Evolutionary conservation across 2,113 vertebrate genomes (phyloP).

Genomic region (Ptilonorhynchus violaceus): DNA sequence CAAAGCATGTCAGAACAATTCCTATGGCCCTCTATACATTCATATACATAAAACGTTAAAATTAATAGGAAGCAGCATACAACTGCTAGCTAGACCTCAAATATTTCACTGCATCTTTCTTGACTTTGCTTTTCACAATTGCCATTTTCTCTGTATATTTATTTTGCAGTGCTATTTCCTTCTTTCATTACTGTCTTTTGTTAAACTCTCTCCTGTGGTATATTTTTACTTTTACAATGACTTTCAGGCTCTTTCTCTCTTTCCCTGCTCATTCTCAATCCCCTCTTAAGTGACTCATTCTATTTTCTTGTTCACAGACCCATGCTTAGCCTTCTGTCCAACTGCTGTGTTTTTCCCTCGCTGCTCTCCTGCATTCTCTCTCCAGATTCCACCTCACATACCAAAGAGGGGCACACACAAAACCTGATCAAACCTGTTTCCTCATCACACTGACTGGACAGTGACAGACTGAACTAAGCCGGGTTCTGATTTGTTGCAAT

Average conservation of each 20-base stretch:
- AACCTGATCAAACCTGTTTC: not conserved
- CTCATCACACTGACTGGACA: not conserved
- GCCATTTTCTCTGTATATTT: not conserved
- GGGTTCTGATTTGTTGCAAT: not conserved
- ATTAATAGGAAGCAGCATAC: not conserved
- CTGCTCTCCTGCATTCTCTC: not conserved
- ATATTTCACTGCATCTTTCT: not conserved
- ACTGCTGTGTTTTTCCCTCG: not conserved
- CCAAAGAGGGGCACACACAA: not conserved
- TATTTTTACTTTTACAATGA: not conserved
- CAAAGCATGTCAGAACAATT: not conserved
- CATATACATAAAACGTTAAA: not conserved
- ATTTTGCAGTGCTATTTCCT: not conserved
- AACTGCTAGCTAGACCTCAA: not conserved
- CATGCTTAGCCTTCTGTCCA: not conserved
- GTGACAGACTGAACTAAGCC: not conserved
- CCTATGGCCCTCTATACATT: accelerated
- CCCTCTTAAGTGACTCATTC: not conserved
- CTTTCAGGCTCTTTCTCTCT: not conserved
- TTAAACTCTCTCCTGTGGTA: not conserved
- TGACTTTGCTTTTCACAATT: not conserved
- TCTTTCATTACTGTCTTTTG: not conserved
- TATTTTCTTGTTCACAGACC: not conserved
- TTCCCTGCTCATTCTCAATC: not conserved
- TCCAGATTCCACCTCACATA: not conserved